These are phyloP conservation scores for Chondrilla cf. caribensis DNA, from an alignment of 37 sponge, comb jelly and placozoan genomes.

Conservation along the genomic window DNA sequence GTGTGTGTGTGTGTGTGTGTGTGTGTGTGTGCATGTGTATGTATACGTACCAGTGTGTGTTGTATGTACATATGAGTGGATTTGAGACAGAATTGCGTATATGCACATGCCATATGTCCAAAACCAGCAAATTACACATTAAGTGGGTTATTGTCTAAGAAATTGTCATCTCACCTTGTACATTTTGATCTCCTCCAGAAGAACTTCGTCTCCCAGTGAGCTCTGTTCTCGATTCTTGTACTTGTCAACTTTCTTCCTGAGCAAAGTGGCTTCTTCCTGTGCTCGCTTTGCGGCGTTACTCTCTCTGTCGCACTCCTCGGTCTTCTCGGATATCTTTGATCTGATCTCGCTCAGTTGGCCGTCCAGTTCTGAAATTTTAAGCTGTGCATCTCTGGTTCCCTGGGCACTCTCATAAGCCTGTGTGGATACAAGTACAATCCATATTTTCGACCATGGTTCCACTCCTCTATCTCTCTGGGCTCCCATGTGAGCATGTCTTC, in stretches of 20 bases:
- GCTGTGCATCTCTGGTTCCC: conserved; percentile 28
- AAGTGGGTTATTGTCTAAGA: neutral
- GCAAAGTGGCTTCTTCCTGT: conserved; percentile 61
- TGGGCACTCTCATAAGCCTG: conserved; percentile 75
- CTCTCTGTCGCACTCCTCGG: conserved; percentile 61
- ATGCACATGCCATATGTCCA: neutral
- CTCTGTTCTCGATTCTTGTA: conserved; percentile 68
- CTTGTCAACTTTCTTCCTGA: conserved; percentile 83
- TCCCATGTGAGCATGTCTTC: too few species aligned
- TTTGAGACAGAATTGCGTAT: too few species aligned
- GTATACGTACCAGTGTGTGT: neutral
- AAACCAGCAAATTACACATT: too few species aligned
- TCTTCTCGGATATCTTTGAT: conserved; percentile 23
- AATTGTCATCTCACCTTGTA: conserved; percentile 66
- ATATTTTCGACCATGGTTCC: too few species aligned
- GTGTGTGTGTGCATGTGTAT: conserved; percentile 9
- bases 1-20: conserved; percentile 6
- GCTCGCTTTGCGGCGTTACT: conserved; percentile 20
- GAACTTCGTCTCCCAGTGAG: conserved; percentile 73
- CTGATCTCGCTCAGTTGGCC: conserved; percentile 36
- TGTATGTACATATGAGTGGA: neutral
- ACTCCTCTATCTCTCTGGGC: too few species aligned
- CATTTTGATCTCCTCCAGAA: conserved; percentile 80
- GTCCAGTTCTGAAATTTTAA: conserved; percentile 48
- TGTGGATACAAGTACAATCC: neutral